Percentiles rank a stretch among this genome's conserved stretches.
These are phyloP conservation scores for Horisme vitalbata DNA, from an alignment of 2,888 invertebrate species.

Conservation along the genomic window DNA sequence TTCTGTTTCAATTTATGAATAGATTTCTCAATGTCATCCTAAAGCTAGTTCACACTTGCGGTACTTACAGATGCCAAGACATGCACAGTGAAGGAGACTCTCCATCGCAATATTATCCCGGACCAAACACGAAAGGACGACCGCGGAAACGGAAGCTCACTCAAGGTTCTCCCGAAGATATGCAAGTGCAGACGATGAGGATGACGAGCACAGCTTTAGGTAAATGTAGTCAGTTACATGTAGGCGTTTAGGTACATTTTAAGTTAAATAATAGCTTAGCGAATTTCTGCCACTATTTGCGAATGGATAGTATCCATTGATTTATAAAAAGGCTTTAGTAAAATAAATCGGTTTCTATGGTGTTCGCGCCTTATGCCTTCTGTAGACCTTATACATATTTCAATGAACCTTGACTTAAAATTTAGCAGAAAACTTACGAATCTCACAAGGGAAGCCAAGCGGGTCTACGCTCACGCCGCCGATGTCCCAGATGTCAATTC, in stretches of 20 bases:
- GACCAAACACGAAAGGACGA: conserved; percentile 88
- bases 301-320: conserved; percentile 16
- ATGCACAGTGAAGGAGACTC: conserved; percentile 82
- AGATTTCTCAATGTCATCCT: conserved; percentile 9
- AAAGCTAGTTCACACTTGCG: conserved; percentile 7
- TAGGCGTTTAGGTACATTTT: too few species aligned
- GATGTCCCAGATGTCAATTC: conserved; percentile 78
- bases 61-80: conserved; percentile 69
- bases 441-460: conserved; percentile 66
- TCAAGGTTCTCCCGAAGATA: conserved; percentile 82
- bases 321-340: conserved; percentile 29
- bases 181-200: conserved; percentile 86
- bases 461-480: conserved; percentile 54
- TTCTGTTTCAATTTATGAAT: conserved; percentile 14
- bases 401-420: conserved; percentile 62
- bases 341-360: too few species aligned
- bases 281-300: conserved; percentile 11
- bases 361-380: too few species aligned
- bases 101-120: conserved; percentile 85
- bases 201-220: conserved; percentile 87
- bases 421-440: conserved; percentile 62
- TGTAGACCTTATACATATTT: conserved; percentile 55
- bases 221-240: conserved; percentile 58
- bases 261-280: conserved; percentile 1
- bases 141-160: conserved; percentile 90